These are phyloP conservation scores for Drosophila cracens DNA, from an alignment of 2,888 invertebrate species.

Conservation along the genomic window DNA sequence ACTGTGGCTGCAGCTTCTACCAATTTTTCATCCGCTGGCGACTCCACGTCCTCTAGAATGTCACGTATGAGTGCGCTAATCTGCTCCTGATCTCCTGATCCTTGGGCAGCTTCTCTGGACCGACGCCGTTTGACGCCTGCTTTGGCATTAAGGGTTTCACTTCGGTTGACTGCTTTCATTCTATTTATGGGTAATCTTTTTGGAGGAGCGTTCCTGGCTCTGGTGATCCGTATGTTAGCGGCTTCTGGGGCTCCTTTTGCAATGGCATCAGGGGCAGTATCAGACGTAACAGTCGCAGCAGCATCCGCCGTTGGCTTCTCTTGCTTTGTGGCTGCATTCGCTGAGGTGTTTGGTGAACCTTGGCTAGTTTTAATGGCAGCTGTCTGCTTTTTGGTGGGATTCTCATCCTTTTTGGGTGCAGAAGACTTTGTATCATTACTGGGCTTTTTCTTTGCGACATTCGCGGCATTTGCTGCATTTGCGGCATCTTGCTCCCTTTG, in stretches of 20 bases:
- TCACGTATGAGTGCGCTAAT: conserved; percentile 53
- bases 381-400: not conserved
- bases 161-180: not conserved
- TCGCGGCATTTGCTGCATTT: conserved; percentile 23
- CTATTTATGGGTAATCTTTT: conserved; percentile 6
- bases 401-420: not conserved
- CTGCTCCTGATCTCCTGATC: conserved; percentile 53
- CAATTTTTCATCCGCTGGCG: conserved; percentile 19
- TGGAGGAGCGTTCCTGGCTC: not conserved
- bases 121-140: not conserved
- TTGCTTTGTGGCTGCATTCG: not conserved
- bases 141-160: not conserved
- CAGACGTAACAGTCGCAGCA: not conserved
- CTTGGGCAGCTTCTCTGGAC: conserved; percentile 18
- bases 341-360: not conserved
- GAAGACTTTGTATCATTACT: not conserved
- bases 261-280: not conserved
- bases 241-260: not conserved
- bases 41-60: conserved; percentile 56
- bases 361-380: not conserved
- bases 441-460: conserved; percentile 1
- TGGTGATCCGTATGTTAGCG: conserved; percentile 15
- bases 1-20: conserved; percentile 30
- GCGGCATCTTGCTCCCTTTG: conserved; percentile 52
- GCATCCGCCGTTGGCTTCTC: not conserved